Percentiles rank a stretch among this genome's conserved stretches.
phyloP scores from a whole-genome alignment of 2,113 vertebrate genomes.

The Phodopus roborovskii region DNA sequence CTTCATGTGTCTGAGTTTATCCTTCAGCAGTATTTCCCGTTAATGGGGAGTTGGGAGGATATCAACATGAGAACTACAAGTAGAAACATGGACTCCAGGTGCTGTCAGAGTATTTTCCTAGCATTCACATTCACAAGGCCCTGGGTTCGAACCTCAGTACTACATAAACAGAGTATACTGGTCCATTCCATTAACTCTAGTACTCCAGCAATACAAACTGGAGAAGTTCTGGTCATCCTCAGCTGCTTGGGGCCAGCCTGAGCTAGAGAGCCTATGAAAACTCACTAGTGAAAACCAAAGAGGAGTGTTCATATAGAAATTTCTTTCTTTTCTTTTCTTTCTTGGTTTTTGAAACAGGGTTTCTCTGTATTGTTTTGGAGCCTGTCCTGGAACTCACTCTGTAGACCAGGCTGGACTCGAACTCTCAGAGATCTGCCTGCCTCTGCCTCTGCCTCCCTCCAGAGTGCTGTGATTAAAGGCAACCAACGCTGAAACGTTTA shows the following conservation, averaged over 20 bases:
- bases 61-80: not conserved
- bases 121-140: not conserved
- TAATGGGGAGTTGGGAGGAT: fast-evolving
- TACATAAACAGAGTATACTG: not conserved
- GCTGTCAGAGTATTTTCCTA: not conserved
- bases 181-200: too few relatives aligned
- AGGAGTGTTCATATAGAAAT: too few relatives aligned
- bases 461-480: too few relatives aligned
- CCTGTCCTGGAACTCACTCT: too few relatives aligned
- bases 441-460: too few relatives aligned
- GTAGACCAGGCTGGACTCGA: too few relatives aligned
- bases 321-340: too few relatives aligned
- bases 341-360: too few relatives aligned
- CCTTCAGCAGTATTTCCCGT: not conserved
- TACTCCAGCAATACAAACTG: not conserved
- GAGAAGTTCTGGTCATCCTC: not conserved
- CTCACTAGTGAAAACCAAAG: not conserved
- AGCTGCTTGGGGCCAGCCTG: not conserved
- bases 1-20: too few relatives aligned
- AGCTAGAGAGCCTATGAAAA: not conserved
- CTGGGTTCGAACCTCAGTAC: not conserved
- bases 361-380: too few relatives aligned
- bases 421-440: too few relatives aligned
- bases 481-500: not conserved
- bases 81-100: not conserved